Evolutionary conservation across 2,113 vertebrate genomes (phyloP), one percentile per base, ranked within the genome.

Genomic region (Pteropus alecto): DNA sequence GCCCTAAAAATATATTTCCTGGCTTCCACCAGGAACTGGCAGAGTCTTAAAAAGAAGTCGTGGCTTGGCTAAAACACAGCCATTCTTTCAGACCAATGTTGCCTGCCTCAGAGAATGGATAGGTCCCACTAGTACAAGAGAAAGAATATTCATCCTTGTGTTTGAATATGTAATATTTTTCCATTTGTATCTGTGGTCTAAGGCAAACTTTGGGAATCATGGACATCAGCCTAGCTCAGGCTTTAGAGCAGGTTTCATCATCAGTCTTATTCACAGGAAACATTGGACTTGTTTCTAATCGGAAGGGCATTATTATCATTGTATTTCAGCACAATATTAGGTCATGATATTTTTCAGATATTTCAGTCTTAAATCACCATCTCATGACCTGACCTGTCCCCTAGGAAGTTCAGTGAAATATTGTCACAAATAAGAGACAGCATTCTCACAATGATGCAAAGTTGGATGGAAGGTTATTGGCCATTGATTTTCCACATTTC

Each of bases 21-120:
- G 89, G 96, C 90, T 97, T 95, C 85, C n/a, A 97, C 82, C 91
- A 97, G 90, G 94, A 93, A 96, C 92, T 96, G 87, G 82, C 85
- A 96, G 35, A 28, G 28, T 22, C 46, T 93, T 97, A 96, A 82
- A 84, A 94, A 90, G 83, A n/a, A 87, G 43, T 84, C 0, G 1
- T 76, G 86, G 77, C 84, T 96, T 96, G 86, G 95, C 91, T 83
- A 94, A 95, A 97, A 87, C 10, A 94, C 74, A 94, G 38, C 48
- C 73, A 89, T 95, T 94, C 58, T 86, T 96, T 96, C 68, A 93
- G 48, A 89, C 24, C 68, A 79, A 43, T 63, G 41, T 48, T 91
- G 63, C 76, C 86, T 95, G 78, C 68, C 48, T 86, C 65, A 70
- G 51, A 63, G 35, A 90, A 91, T 82, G n/a, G 22, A 51, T 79